Evolutionary conservation across 2,113 vertebrate genomes (phyloP).

Genomic region (Macheiramphus alcinus): DNA sequence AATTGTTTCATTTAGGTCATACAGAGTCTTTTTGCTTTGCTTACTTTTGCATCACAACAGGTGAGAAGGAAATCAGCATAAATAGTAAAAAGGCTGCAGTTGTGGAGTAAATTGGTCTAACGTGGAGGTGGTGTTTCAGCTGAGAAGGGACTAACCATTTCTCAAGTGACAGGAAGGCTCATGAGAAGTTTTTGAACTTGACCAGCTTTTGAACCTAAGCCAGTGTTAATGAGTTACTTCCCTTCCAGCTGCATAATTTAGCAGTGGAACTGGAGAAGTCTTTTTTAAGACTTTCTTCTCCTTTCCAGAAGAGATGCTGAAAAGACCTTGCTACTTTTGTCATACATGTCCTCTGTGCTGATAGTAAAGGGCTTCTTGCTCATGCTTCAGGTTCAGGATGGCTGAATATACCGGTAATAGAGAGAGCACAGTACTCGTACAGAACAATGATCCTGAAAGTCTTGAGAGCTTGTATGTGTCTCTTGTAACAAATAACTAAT

Average conservation of each 20-base stretch:
- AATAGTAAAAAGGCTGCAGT: background rate
- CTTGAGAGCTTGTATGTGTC: background rate
- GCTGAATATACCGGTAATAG: background rate
- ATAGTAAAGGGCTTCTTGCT: background rate
- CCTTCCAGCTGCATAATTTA: background rate
- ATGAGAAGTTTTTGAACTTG: background rate
- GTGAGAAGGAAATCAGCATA: background rate
- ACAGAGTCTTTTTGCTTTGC: background rate
- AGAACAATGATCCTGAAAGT: background rate
- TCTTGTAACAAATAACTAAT: background rate
- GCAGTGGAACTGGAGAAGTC: background rate
- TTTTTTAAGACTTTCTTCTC: background rate
- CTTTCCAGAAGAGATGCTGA: background rate
- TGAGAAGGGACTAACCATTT: background rate
- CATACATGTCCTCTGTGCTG: background rate
- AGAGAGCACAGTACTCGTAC: rapidly evolving
- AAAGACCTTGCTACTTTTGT: background rate
- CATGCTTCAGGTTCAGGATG: background rate
- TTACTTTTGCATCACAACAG: background rate
- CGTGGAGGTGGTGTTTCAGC: background rate
- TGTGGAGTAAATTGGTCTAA: background rate
- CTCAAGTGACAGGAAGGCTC: background rate
- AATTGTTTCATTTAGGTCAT: background rate
- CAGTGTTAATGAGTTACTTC: background rate
- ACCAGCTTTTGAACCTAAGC: background rate